Evolutionary conservation across 2,797 vertebrate genomes (phyloP).

Genomic region (Acrocephalus scirpaceus): DNA sequence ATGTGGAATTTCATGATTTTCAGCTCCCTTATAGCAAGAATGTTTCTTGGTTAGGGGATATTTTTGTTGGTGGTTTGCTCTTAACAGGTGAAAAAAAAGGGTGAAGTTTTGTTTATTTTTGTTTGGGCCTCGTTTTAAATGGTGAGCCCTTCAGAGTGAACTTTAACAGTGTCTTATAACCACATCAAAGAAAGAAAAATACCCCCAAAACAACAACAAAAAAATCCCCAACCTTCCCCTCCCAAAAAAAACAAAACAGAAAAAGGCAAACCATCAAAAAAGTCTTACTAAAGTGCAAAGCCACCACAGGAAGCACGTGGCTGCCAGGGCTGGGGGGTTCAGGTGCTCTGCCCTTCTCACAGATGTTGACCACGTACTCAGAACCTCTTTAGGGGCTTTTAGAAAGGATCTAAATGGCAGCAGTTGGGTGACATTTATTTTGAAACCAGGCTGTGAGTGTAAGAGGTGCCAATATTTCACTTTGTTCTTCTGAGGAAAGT

Average conservation of each 20-base stretch:
- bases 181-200: neutral
- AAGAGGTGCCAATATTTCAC: neutral
- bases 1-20: neutral
- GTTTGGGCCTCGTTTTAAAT: neutral
- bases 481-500: rapidly evolving
- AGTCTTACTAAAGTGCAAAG: conserved; percentile 30
- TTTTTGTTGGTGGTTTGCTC: neutral
- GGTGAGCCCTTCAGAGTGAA: neutral
- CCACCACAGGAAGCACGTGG: neutral
- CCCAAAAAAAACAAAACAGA: neutral
- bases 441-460: neutral
- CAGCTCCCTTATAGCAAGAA: rapidly evolving
- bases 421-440: neutral
- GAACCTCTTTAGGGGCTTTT: neutral
- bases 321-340: neutral
- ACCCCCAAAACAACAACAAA: neutral
- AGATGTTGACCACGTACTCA: neutral
- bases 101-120: neutral
- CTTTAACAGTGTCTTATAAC: neutral
- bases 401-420: neutral
- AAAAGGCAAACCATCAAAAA: conserved; percentile 20
- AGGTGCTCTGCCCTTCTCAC: neutral
- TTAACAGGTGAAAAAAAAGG: neutral
- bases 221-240: no score
- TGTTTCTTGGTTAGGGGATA: neutral